Evolutionary conservation across 1,140 invertebrate species (phyloP).

Genomic region (Periplaneta americana): DNA sequence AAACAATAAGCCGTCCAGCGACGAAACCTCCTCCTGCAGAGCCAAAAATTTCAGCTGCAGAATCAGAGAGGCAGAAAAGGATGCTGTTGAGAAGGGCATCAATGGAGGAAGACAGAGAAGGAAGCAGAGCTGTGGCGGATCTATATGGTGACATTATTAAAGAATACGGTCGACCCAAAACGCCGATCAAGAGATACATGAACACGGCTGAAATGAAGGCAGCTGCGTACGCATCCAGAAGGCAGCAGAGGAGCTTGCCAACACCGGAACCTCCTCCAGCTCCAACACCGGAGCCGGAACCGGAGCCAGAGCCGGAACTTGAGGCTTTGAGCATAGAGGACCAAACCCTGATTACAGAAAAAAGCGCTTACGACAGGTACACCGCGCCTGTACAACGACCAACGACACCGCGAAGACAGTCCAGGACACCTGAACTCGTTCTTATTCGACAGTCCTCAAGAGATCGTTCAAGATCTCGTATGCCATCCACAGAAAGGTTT

Average conservation of each 20-base stretch:
- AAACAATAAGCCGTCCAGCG: background rate
- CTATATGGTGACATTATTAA: slow-evolving; percentile 76
- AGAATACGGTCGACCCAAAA: slow-evolving; percentile 49
- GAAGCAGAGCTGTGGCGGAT: slow-evolving; percentile 62
- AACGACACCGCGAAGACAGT: background rate
- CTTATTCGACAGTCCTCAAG: background rate
- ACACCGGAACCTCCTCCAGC: background rate
- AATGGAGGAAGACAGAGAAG: slow-evolving; percentile 39
- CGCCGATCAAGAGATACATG: slow-evolving; percentile 47
- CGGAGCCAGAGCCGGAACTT: background rate
- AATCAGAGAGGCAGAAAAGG: slow-evolving; percentile 21
- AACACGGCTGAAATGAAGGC: slow-evolving; percentile 57
- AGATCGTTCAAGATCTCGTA: background rate
- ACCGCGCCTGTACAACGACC: background rate
- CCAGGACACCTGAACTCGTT: background rate
- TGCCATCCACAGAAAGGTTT: background rate
- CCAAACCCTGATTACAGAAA: background rate
- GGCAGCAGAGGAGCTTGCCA: background rate
- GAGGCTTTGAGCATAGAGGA: background rate
- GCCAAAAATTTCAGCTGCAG: slow-evolving; percentile 19
- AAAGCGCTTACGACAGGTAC: background rate
- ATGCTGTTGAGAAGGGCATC: background rate
- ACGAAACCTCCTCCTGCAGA: background rate
- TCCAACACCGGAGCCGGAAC: background rate
- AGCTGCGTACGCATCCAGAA: slow-evolving; percentile 32